Conservation (phyloP, 2,797 vertebrate genomes). For the Ctenopoma multispine region DNA sequence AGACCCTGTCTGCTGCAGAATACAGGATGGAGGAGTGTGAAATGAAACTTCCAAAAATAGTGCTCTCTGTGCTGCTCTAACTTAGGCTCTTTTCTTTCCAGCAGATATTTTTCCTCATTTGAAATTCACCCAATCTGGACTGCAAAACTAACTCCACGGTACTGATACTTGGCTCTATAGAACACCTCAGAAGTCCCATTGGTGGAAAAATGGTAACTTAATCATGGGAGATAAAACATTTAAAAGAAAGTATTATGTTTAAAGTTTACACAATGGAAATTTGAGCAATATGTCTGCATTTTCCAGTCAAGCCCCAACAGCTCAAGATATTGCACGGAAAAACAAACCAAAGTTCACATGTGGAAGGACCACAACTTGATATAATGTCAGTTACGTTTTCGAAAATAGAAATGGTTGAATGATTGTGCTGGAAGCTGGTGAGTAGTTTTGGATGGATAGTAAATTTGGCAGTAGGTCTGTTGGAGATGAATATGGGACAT, state of each 20-base stretch:
- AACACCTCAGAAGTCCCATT: conserved; percentile 6
- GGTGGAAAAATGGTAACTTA: conserved; percentile 27
- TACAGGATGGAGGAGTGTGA: conserved; percentile 42
- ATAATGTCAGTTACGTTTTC: conserved; percentile 3
- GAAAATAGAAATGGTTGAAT: conserved; percentile 8
- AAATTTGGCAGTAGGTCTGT: conserved; percentile 8
- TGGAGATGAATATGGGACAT: conserved; percentile 5
- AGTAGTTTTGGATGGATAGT: conserved; percentile 19
- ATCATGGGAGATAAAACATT: conserved; percentile 29
- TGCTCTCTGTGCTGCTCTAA: conserved; percentile 22
- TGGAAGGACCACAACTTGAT: background rate
- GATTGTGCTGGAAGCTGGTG: conserved; percentile 32
- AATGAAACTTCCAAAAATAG: conserved; percentile 17
- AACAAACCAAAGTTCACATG: conserved; percentile 30
- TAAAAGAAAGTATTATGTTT: conserved; percentile 42
- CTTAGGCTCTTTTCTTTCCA: conserved; percentile 34
- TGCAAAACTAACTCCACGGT: conserved; percentile 30
- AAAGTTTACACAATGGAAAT: conserved; percentile 49
- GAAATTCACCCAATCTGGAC: conserved; percentile 48
- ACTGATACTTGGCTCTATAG: conserved; percentile 21
- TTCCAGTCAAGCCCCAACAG: conserved; percentile 16
- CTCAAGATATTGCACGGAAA: conserved; percentile 17
- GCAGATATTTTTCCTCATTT: conserved; percentile 33
- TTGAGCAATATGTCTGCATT: conserved; percentile 32
- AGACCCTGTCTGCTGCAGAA: conserved; percentile 42